Base-by-base conservation (phyloP, 2,113 vertebrate species). In the Osmerus mordax region DNA sequence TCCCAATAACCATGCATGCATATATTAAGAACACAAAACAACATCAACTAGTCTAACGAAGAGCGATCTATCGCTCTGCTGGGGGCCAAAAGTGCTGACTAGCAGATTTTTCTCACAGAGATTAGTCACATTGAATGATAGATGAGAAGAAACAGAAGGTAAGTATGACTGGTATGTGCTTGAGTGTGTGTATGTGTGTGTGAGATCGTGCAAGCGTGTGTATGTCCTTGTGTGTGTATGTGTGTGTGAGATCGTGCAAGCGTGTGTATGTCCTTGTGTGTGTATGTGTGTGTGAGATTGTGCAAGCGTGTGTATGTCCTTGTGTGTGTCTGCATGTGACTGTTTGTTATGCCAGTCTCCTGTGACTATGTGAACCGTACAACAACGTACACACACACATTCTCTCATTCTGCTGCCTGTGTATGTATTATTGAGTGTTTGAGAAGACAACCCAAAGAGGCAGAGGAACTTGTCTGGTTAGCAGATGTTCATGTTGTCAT, bases 91-190 rank as follows among this genome's bases (percentile, higher is more conserved):
- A 90, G 79, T 86, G 89, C 89, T 66, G 76, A 84, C 81, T 89
- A 89, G 89, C 89, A 86, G 68, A 86, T 90, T 90, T 87, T 74
- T 84, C 84, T 73, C 85, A 83, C 84, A 76, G 47, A 86, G 73
- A 83, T 89, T 87, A 87, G 83, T 87, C 76, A 77, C 78, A 14
- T 73, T 92, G 76, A 91, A 90, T 90, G 84, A 83, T 82, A 89
- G 83, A 92, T 91, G 87, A 81, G 73, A 29, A n/a, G 73, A 74
- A 71, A 82, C 75, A 70, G 67, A 74, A 69, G 18, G 63, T 72
- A 74, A 83, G 78, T 74, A 85, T 8, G 14, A 75, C 80, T 84
- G 79, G 76, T 71, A 68, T 72, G 77, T 16, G 54, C 56, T 52
- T 74, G 67, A 53, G 51, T 70, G 60, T 65, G 51, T 74, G 73